Evolutionary conservation across 2,113 vertebrate species (phyloP).

Genomic region (Ochotona curzoniae): DNA sequence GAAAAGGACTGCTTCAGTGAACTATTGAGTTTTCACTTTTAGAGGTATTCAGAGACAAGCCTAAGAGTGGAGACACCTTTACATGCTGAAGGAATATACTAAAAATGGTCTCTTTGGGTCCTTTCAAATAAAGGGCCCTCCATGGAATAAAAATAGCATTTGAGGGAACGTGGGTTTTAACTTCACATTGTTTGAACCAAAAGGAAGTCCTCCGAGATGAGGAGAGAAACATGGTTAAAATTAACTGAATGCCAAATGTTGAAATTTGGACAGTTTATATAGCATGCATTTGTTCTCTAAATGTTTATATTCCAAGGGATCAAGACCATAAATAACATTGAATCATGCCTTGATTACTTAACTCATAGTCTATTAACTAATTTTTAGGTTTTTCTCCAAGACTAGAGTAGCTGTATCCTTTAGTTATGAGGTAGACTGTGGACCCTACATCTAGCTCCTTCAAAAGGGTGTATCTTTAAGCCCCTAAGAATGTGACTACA

Average conservation of each 20-base stretch:
- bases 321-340: slow-evolving; percentile 22
- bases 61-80: not conserved
- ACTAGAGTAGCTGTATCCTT: not conserved
- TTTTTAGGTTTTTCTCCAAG: slow-evolving; percentile 18
- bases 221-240: not conserved
- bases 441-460: not conserved
- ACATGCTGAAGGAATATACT: not conserved
- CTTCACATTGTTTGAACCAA: not conserved
- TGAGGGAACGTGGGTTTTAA: slow-evolving; percentile 24
- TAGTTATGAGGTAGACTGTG: not conserved
- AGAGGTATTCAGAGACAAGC: not conserved
- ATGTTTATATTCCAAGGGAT: slow-evolving; percentile 52
- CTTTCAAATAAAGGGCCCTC: not conserved
- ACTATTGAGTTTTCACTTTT: not conserved
- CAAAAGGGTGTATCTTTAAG: not conserved
- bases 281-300: slow-evolving; percentile 37
- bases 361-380: not conserved
- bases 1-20: not conserved
- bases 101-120: not conserved
- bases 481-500: not conserved
- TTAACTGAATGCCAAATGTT: slow-evolving; percentile 37
- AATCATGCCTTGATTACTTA: slow-evolving; percentile 14
- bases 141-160: not conserved
- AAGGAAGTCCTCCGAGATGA: slow-evolving; percentile 17
- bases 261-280: slow-evolving; percentile 38